These are phyloP conservation scores for Mythimna pallens DNA, from an alignment of 2,888 invertebrate genomes.

Conservation along the genomic window DNA sequence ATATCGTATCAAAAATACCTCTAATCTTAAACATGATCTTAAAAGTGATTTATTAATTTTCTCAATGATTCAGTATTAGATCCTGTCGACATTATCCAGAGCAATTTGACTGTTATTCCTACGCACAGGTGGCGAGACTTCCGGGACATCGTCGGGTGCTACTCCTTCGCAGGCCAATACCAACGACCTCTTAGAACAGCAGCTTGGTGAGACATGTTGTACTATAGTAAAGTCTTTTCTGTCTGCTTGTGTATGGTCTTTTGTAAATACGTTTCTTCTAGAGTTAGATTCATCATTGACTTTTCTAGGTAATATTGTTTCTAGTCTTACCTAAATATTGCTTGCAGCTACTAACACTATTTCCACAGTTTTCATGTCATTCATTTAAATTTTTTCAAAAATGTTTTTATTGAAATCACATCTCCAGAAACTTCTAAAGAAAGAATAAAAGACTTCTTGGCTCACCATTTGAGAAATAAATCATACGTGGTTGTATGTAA, in stretches of 20 bases:
- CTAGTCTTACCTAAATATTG: constrained; percentile 45
- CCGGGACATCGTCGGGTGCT: constrained; percentile 78
- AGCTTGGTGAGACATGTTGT: constrained; percentile 82
- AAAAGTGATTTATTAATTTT: not conserved
- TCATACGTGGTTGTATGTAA: constrained; percentile 25
- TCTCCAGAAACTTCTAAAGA: constrained; percentile 33
- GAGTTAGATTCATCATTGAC: constrained; percentile 19
- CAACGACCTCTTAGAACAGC: constrained; percentile 82
- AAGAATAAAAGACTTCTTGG: constrained; percentile 42
- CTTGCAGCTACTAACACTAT: constrained; percentile 74
- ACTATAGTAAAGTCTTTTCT: constrained; percentile 23
- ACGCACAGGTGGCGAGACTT: constrained; percentile 83
- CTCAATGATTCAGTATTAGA: not conserved
- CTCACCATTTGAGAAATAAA: constrained; percentile 25
- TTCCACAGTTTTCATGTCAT: constrained; percentile 34
- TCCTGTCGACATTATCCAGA: constrained; percentile 38
- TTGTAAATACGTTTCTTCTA: constrained; percentile 34
- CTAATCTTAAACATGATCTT: not conserved
- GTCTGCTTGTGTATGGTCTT: constrained; percentile 33
- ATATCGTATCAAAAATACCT: not conserved
- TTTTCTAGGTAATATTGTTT: constrained; percentile 13
- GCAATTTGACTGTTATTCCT: constrained; percentile 63
- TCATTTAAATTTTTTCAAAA: constrained; percentile 22
- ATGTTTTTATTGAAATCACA: not conserved
- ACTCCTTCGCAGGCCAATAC: constrained; percentile 72